Evolutionary conservation across 2,113 vertebrate genomes (phyloP).

Genomic region (Anoura caudifer): DNA sequence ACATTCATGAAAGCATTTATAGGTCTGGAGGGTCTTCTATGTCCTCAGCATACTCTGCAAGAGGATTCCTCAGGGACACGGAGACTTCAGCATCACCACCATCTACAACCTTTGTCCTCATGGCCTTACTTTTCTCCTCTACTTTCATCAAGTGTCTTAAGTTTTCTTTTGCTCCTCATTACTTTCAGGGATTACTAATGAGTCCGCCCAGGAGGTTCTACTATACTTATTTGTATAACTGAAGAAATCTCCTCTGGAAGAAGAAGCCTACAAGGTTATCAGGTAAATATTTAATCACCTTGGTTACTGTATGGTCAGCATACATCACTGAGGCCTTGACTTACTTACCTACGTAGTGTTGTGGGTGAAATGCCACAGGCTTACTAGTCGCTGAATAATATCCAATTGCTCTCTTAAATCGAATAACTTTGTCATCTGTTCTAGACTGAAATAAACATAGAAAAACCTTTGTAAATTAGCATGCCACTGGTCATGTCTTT

Average conservation of each 20-base stretch:
- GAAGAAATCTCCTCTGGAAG: neutral
- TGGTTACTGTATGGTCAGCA: neutral
- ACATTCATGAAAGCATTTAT: neutral
- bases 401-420: slow-evolving; percentile 96
- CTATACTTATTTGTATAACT: neutral
- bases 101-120: neutral
- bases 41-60: neutral
- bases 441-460: slow-evolving; percentile 87
- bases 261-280: neutral
- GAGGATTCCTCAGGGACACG: neutral
- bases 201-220: neutral
- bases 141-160: neutral
- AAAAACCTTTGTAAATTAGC: slow-evolving; percentile 64
- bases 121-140: neutral
- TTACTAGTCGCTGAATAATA: slow-evolving; percentile 94
- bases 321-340: neutral
- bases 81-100: neutral
- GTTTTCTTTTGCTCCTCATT: neutral
- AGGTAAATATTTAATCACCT: neutral
- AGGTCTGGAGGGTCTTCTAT: neutral
- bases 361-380: slow-evolving; percentile 86
- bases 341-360: slow-evolving; percentile 87
- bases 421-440: slow-evolving; percentile 94
- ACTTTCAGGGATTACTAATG: neutral
- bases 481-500: neutral